Evolutionary conservation across 1,140 invertebrate genomes (phyloP), one percentile per base, ranked within the genome.

Genomic region (Heliconius melpomene): DNA sequence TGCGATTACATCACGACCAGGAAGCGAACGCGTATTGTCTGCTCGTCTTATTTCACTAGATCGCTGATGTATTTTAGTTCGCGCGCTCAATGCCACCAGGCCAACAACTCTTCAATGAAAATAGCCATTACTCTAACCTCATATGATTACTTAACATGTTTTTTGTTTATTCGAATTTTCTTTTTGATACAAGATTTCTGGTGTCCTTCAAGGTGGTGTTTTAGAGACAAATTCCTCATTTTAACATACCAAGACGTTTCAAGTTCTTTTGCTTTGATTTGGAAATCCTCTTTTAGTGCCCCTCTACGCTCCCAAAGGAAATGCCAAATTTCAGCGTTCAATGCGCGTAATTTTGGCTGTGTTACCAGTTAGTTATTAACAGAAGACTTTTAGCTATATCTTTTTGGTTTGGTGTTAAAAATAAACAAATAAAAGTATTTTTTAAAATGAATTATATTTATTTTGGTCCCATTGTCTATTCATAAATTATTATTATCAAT

Each of bases 41-140:
- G 74, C 72, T 74, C 26, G 46, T 50, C 74, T 78, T 74, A 50
- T 60, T 26, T 72, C 36, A 77, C 54, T 73, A 83, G 46, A 75
- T 72, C 46, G 40, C 77, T 20, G 38, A 79, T 76, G 80, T 93
- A 92, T 92, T 91, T 91, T 84, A 40, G 87, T 81, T 72, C 75
- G 66, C 79, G 66, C 79, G 86, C 86, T 91, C 91, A 93, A 92
- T 91, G 92, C 89, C 91, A 93, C 87, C 88, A 83, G 89, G 91
- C 88, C 90, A 92, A 91, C 87, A 91, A 91, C 81, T 84, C 83
- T 82, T 91, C 87, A 89, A 89, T 90, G 90, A 84, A 85, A 88
- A 90, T 88, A 91, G 79, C 88, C 86, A 91, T 91, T 89, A 87
- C 82, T 83, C 77, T 73, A 77, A 74, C 75, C 79, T 81, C 80